Evolutionary conservation across 2,797 vertebrate genomes (phyloP).

Genomic region (Mastacembelus armatus): DNA sequence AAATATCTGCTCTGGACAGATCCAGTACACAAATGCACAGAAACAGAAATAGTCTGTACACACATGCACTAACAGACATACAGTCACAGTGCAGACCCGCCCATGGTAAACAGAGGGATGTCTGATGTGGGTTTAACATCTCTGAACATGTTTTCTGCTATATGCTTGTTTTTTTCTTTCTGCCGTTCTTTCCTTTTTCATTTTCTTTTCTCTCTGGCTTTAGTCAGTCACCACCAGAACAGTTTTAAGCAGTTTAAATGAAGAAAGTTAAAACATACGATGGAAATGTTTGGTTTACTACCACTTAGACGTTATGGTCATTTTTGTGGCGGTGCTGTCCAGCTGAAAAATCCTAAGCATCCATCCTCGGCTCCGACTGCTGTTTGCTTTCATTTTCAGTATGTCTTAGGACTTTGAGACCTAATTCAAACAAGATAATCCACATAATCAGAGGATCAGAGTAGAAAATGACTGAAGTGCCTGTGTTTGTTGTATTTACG

Average conservation of each 20-base stretch:
- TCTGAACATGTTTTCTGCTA: conserved; percentile 55
- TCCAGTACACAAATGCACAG: conserved; percentile 27
- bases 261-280: neutral
- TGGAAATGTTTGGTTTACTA: neutral
- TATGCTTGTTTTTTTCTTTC: neutral
- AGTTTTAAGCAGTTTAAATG: neutral
- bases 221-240: neutral
- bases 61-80: conserved; percentile 25
- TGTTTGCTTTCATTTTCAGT: too few relatives aligned
- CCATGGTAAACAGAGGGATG: conserved; percentile 52
- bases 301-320: neutral
- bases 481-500: too few relatives aligned
- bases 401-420: too few relatives aligned
- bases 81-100: conserved; percentile 34
- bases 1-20: conserved; percentile 33
- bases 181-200: neutral
- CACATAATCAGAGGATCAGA: too few relatives aligned
- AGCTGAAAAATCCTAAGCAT: neutral
- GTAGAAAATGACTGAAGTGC: too few relatives aligned
- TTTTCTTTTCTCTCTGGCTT: neutral
- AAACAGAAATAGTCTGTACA: conserved; percentile 41
- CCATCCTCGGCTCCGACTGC: neutral
- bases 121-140: conserved; percentile 67
- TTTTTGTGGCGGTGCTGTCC: neutral
- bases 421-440: too few relatives aligned